A percentile compares a stretch with the other conserved stretches of the same genome.
phyloP scores from a whole-genome alignment of 2,797 vertebrate genomes.

The Pseudochirops cupreus region DNA sequence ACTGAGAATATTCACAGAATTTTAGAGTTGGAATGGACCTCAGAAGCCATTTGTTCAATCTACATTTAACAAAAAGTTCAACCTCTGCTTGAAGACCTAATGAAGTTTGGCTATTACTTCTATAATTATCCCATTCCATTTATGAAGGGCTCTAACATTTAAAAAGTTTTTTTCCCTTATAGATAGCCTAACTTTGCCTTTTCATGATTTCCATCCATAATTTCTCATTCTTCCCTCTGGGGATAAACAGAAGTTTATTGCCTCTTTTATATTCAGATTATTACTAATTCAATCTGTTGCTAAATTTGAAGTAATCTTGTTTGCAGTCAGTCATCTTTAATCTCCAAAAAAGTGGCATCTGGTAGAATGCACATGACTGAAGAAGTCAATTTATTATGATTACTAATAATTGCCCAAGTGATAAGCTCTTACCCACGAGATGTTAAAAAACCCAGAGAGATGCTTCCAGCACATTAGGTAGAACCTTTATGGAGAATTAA shows the following conservation, averaged over 20 bases:
- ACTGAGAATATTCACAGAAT: background rate
- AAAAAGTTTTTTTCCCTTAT: background rate
- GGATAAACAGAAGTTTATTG: background rate
- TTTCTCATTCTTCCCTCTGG: background rate
- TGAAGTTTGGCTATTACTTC: background rate
- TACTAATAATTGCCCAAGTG: background rate
- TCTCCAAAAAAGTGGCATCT: constrained; percentile 22
- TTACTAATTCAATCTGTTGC: background rate
- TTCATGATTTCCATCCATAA: background rate
- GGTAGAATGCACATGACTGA: background rate
- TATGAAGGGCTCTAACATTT: background rate
- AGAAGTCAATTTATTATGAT: background rate
- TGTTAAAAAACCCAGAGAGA: background rate
- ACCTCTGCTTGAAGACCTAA: background rate
- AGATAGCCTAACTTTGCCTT: background rate
- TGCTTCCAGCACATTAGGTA: background rate
- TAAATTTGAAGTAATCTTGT: background rate
- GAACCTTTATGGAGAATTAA: background rate
- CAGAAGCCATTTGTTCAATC: background rate
- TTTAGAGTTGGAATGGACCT: background rate
- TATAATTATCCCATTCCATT: background rate
- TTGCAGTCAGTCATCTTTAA: background rate
- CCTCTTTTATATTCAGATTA: background rate
- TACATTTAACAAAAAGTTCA: background rate
- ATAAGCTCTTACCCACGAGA: background rate